phyloP scores from a whole-genome alignment of 2,113 vertebrate species.

The Myanophis thanlyinensis region DNA sequence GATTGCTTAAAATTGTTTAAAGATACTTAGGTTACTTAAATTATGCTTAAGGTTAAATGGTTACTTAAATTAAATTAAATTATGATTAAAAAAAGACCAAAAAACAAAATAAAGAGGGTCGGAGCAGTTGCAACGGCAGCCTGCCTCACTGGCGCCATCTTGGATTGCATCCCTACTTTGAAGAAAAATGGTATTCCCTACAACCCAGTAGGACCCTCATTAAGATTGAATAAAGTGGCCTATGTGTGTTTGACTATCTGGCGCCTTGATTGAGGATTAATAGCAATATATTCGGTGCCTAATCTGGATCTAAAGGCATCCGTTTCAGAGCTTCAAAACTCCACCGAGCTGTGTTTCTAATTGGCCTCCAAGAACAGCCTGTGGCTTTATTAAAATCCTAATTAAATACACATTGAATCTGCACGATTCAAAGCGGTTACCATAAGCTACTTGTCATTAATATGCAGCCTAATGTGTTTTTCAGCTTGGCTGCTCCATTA shows the following conservation, averaged over 20 bases:
- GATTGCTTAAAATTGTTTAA: too few species aligned
- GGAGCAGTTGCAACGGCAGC: too few species aligned
- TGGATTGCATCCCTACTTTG: constrained; percentile 47
- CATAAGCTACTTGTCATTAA: constrained; percentile 59
- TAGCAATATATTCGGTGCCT: constrained; percentile 63
- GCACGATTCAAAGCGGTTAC: constrained; percentile 60
- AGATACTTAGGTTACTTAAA: too few species aligned
- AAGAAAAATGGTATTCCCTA: constrained; percentile 33
- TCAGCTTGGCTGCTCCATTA: constrained; percentile 54
- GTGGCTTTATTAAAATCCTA: constrained; percentile 70
- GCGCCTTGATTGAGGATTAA: constrained; percentile 68
- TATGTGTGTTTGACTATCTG: constrained; percentile 58
- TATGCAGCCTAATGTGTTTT: constrained; percentile 47
- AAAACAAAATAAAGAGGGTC: too few species aligned
- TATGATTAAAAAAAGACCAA: too few species aligned
- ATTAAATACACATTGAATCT: constrained; percentile 66
- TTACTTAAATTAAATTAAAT: too few species aligned
- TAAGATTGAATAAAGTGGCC: constrained; percentile 68
- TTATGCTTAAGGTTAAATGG: too few species aligned
- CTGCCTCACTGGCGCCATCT: too few species aligned
- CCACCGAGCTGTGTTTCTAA: constrained; percentile 68
- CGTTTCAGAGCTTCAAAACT: constrained; percentile 65
- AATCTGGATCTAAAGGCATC: constrained; percentile 66
- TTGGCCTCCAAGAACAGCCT: constrained; percentile 67
- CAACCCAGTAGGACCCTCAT: constrained; percentile 57